Conservation (phyloP, 1,140 invertebrate species). For the Diploscapter pachys region DNA sequence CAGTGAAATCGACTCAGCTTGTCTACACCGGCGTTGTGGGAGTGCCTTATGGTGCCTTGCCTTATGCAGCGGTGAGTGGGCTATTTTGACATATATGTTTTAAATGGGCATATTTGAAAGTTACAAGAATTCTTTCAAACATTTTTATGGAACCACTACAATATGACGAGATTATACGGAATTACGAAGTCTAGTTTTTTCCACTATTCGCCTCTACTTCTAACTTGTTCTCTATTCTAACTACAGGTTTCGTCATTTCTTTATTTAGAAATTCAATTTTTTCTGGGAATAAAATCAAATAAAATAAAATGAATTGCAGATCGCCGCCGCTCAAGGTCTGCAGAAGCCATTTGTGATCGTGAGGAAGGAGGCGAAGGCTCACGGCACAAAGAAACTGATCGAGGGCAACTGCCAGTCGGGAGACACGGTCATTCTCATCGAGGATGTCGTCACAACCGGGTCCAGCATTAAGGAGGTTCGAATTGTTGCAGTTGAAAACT, state of each 20-base stretch:
- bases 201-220: too few relatives aligned
- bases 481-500: too few relatives aligned
- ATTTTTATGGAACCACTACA: too few relatives aligned
- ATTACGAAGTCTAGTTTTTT: too few relatives aligned
- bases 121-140: too few relatives aligned
- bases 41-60: slow-evolving; percentile 92
- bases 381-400: slow-evolving; percentile 94
- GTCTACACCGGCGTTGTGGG: slow-evolving; percentile 76
- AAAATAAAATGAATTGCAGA: slow-evolving; percentile 11
- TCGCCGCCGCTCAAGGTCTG: slow-evolving; percentile 36
- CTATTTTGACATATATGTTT: too few relatives aligned
- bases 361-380: slow-evolving; percentile 79
- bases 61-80: slow-evolving; percentile 73
- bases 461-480: slow-evolving; percentile 69
- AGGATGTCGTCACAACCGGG: slow-evolving; percentile 94
- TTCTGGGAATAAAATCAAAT: too few relatives aligned
- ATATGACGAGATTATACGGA: too few relatives aligned
- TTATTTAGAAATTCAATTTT: too few relatives aligned
- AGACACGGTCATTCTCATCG: slow-evolving; percentile 82
- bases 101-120: too few relatives aligned
- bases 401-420: slow-evolving; percentile 77
- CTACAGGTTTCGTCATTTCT: too few relatives aligned
- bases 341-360: slow-evolving; percentile 81
- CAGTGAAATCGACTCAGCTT: slow-evolving; percentile 23
- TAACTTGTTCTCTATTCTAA: too few relatives aligned